phyloP scores from a whole-genome alignment of 2,888 invertebrate genomes.

The Apodemia duryi region DNA sequence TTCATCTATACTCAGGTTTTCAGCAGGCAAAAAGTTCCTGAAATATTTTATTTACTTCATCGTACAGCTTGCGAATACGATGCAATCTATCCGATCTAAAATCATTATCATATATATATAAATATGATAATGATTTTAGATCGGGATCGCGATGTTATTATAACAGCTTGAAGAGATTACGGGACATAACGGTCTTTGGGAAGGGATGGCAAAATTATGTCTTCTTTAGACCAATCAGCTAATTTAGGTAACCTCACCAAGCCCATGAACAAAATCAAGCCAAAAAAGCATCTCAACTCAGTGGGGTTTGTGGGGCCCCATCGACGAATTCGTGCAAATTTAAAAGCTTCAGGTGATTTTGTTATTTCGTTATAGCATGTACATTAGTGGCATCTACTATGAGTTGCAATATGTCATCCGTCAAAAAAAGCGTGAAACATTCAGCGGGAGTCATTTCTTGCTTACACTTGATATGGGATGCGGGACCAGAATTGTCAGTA shows the following conservation, averaged over 20 bases:
- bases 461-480: neutral
- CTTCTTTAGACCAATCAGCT: neutral
- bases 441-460: constrained; percentile 1
- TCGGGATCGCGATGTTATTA: neutral
- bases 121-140: neutral
- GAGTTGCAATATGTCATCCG: neutral
- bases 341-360: neutral
- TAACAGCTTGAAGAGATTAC: neutral
- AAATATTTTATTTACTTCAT: neutral
- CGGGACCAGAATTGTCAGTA: neutral
- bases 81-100: neutral
- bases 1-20: neutral
- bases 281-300: neutral
- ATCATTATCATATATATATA: neutral
- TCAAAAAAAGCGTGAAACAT: neutral
- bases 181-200: neutral
- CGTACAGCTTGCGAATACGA: neutral
- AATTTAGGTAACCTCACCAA: neutral
- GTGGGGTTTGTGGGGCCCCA: neutral
- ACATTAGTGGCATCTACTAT: neutral
- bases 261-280: neutral
- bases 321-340: neutral
- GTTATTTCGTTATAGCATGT: neutral
- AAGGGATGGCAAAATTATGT: neutral
- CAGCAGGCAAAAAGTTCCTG: neutral